These are phyloP conservation scores for Limonius californicus DNA, from an alignment of 1,140 invertebrate genomes.

Conservation along the genomic window DNA sequence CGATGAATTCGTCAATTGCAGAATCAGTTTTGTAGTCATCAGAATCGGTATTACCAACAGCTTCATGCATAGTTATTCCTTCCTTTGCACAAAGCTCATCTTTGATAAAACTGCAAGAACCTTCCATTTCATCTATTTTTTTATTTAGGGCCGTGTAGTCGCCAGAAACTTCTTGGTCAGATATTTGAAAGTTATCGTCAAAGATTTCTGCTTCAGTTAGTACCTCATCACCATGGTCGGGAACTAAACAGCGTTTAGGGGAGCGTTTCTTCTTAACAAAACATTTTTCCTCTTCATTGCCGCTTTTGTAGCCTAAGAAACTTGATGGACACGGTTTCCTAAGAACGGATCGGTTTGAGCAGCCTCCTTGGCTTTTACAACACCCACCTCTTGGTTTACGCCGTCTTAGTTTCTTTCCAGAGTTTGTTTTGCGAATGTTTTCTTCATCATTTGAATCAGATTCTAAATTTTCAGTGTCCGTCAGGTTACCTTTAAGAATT, in stretches of 20 bases:
- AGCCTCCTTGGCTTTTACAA: too few species aligned
- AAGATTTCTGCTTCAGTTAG: too few species aligned
- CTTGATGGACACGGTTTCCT: too few species aligned
- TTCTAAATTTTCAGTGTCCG: slow-evolving; percentile 40
- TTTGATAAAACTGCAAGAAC: slow-evolving; percentile 3
- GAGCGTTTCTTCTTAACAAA: too few species aligned
- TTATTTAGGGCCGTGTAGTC: slow-evolving; percentile 10
- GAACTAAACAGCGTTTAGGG: too few species aligned
- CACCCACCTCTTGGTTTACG: not conserved
- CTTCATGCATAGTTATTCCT: too few species aligned
- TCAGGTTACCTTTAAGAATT: too few species aligned
- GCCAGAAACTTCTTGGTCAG: too few species aligned
- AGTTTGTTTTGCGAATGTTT: slow-evolving; percentile 19
- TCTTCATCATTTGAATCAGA: slow-evolving; percentile 30
- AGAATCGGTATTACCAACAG: slow-evolving; percentile 17
- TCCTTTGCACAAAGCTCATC: not conserved
- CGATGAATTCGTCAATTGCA: not conserved
- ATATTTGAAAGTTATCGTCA: too few species aligned
- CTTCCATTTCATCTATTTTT: slow-evolving; percentile 12
- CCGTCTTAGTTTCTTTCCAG: not conserved
- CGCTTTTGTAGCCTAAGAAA: not conserved
- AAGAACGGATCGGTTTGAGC: too few species aligned
- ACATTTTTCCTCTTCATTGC: not conserved
- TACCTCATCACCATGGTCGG: too few species aligned
- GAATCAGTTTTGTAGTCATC: slow-evolving; percentile 15